phyloP scores from a whole-genome alignment of 2,113 vertebrate species.

The Tachuris rubrigastra region DNA sequence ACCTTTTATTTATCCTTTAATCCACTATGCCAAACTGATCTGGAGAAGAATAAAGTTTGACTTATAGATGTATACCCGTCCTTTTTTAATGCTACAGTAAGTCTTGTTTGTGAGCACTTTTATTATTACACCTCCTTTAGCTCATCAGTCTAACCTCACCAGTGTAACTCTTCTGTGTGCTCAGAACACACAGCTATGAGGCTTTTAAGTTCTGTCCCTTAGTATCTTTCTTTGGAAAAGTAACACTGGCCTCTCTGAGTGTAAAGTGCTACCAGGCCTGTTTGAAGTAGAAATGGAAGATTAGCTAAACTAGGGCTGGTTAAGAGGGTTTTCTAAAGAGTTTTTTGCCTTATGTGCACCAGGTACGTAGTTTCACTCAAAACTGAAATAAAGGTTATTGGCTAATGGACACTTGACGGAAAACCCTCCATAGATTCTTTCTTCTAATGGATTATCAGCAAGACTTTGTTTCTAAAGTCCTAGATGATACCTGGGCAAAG shows the following conservation, averaged over 20 bases:
- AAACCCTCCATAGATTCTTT: not conserved
- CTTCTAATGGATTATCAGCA: not conserved
- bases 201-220: not conserved
- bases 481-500: not conserved
- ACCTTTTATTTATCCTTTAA: not conserved
- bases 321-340: fast-evolving
- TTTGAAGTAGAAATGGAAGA: not conserved
- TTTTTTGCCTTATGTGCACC: not conserved
- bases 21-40: not conserved
- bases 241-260: not conserved
- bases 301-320: not conserved
- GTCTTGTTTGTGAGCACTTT: not conserved
- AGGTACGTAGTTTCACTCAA: not conserved
- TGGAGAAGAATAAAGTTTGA: not conserved
- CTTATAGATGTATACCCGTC: not conserved
- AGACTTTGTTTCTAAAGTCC: not conserved
- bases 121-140: not conserved
- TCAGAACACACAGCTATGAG: not conserved
- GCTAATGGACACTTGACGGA: not conserved
- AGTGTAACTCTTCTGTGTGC: not conserved
- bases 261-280: not conserved
- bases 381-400: not conserved
- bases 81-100: not conserved
- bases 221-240: not conserved
- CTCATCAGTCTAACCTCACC: not conserved